Conservation (phyloP, 2,888 invertebrate genomes). For the Melangyna quadrimaculata region DNA sequence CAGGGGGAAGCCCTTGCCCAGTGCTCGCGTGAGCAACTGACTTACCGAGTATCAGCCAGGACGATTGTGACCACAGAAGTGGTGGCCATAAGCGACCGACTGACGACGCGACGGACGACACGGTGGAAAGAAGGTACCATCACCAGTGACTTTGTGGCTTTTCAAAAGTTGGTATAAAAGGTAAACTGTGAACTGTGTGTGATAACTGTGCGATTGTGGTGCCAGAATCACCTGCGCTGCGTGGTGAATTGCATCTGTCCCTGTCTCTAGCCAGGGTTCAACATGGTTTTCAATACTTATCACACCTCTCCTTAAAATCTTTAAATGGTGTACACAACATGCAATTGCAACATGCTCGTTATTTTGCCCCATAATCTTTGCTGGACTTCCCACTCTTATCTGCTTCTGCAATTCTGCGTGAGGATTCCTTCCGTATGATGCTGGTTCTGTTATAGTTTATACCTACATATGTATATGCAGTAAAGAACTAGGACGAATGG, state of each 20-base stretch:
- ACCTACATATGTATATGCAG: background rate
- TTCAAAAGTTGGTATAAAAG: conserved; percentile 12
- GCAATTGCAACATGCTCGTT: conserved; percentile 72
- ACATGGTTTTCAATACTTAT: conserved; percentile 71
- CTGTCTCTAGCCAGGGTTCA: conserved; percentile 63
- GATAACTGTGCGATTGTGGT: conserved; percentile 65
- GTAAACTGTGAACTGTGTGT: conserved; percentile 58
- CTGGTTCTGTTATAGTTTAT: background rate
- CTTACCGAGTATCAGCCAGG: conserved; percentile 63
- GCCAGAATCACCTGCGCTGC: conserved; percentile 68
- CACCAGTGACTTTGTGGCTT: conserved; percentile 19
- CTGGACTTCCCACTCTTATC: conserved; percentile 63
- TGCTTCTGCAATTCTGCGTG: conserved; percentile 54
- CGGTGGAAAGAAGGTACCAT: background rate
- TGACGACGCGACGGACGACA: background rate
- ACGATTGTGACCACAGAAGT: conserved; percentile 40
- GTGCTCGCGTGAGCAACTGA: conserved; percentile 64
- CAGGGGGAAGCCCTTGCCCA: conserved; percentile 21
- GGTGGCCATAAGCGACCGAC: background rate
- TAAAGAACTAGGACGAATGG: background rate
- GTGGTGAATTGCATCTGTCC: conserved; percentile 67
- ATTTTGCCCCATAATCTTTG: conserved; percentile 64
- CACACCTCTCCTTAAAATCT: conserved; percentile 72
- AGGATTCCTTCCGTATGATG: conserved; percentile 29
- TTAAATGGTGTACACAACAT: conserved; percentile 72